A percentile compares a stretch with the other conserved stretches of the same genome.
phyloP scores from a whole-genome alignment of 1,140 invertebrate genomes.

The Mya arenaria region DNA sequence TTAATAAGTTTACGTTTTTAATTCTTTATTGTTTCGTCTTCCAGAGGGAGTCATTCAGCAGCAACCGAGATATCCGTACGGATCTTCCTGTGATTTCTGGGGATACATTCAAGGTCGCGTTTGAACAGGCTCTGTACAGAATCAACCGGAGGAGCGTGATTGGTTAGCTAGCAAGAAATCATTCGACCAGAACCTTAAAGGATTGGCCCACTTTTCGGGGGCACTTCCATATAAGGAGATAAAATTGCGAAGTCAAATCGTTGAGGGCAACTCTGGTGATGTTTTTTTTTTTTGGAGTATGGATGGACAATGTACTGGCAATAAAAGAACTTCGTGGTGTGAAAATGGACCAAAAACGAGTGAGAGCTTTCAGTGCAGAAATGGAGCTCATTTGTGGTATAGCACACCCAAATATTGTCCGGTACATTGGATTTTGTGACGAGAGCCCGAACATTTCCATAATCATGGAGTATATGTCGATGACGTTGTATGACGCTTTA shows the following conservation, averaged over 20 bases:
- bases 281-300: constrained; percentile 59
- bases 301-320: constrained; percentile 55
- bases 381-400: constrained; percentile 48
- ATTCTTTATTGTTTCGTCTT: no score
- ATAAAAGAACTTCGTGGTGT: constrained; percentile 60
- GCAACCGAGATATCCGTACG: no score
- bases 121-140: constrained; percentile 11
- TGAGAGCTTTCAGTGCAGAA: constrained; percentile 56
- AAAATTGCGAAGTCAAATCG: constrained; percentile 46
- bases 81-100: no score
- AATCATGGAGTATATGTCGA: constrained; percentile 66
- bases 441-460: constrained; percentile 57
- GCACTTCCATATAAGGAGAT: constrained; percentile 58
- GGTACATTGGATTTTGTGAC: constrained; percentile 59
- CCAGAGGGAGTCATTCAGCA: no score
- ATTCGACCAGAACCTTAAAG: constrained; percentile 16
- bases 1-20: no score
- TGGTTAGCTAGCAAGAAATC: constrained; percentile 15
- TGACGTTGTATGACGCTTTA: constrained; percentile 59
- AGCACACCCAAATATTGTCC: constrained; percentile 61
- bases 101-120: no score
- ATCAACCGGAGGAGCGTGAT: constrained; percentile 30
- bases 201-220: constrained; percentile 12
- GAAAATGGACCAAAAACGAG: constrained; percentile 42
- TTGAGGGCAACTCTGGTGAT: constrained; percentile 48